phyloP scores from a whole-genome alignment of 2,888 invertebrate genomes.

The Amblyjoppa fuscipennis region DNA sequence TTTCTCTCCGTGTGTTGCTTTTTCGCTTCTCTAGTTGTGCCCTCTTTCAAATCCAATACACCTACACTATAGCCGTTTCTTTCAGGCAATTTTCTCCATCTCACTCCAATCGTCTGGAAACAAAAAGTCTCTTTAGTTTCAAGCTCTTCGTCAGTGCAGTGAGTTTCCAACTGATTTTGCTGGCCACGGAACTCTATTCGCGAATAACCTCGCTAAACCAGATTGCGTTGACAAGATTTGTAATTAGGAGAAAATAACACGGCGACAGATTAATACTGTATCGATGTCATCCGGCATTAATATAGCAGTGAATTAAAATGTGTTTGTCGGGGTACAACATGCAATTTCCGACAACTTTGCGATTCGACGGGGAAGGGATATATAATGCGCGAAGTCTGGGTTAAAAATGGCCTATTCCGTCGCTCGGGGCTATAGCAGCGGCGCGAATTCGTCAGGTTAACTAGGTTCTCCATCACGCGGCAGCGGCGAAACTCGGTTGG shows the following conservation, averaged over 20 bases:
- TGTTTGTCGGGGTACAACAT: conserved; percentile 23
- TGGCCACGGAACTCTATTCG: not conserved
- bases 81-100: conserved; percentile 51
- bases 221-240: not conserved
- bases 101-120: not conserved
- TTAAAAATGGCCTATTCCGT: conserved; percentile 58
- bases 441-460: conserved; percentile 65
- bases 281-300: not conserved
- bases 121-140: conserved; percentile 7
- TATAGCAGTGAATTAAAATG: not conserved
- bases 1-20: conserved; percentile 17
- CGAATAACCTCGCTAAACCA: not conserved
- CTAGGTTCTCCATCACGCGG: conserved; percentile 64
- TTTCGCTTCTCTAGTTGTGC: conserved; percentile 28
- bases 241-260: not conserved
- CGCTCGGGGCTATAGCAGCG: conserved; percentile 59
- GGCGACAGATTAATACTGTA: not conserved
- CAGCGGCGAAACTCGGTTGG: conserved; percentile 33
- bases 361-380: conserved; percentile 30
- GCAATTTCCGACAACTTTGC: conserved; percentile 30
- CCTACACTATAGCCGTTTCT: conserved; percentile 28
- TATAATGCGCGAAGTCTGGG: conserved; percentile 30
- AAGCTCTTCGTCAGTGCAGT: not conserved
- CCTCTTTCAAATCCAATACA: conserved; percentile 43
- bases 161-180: not conserved